These are phyloP conservation scores for Acanthosepion pharaonis DNA, from an alignment of 2,888 invertebrate genomes.

Conservation along the genomic window DNA sequence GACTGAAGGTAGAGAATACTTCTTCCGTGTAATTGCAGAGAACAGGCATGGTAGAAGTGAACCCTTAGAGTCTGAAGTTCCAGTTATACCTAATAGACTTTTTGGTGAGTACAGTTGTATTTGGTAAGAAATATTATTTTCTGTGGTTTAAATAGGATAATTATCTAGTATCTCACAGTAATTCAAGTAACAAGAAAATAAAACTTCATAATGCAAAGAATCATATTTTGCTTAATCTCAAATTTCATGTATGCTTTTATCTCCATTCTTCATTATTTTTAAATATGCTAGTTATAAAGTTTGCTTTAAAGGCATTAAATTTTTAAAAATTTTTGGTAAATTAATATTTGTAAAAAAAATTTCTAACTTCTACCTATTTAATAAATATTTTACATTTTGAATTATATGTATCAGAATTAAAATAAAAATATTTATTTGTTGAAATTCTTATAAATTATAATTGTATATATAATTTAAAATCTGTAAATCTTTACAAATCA, in stretches of 20 bases:
- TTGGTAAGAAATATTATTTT: not conserved
- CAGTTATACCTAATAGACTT: conserved; percentile 81
- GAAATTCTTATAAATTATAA: not conserved
- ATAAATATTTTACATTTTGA: not conserved
- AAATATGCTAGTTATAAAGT: too few species aligned
- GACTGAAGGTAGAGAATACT: conserved; percentile 86
- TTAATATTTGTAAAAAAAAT: not conserved
- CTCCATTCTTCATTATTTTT: not conserved
- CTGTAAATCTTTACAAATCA: not conserved
- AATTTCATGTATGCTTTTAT: not conserved
- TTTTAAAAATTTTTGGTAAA: not conserved
- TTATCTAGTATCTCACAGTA: not conserved
- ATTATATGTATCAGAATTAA: too few species aligned
- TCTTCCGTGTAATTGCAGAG: conserved; percentile 88
- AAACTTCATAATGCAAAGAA: not conserved
- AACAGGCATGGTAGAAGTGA: conserved; percentile 88
- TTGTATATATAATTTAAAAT: not conserved
- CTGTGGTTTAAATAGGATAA: not conserved
- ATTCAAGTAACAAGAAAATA: not conserved
- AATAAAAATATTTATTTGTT: not conserved
- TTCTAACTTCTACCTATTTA: not conserved
- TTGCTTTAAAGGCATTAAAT: too few species aligned
- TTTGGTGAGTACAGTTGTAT: conserved; percentile 61
- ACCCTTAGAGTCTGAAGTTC: conserved; percentile 82
- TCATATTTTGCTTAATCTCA: not conserved